A percentile compares a stretch with the other conserved stretches of the same genome.
Evolutionary conservation across 2,113 vertebrate genomes (phyloP).

Genomic region (Halcyon senegalensis): DNA sequence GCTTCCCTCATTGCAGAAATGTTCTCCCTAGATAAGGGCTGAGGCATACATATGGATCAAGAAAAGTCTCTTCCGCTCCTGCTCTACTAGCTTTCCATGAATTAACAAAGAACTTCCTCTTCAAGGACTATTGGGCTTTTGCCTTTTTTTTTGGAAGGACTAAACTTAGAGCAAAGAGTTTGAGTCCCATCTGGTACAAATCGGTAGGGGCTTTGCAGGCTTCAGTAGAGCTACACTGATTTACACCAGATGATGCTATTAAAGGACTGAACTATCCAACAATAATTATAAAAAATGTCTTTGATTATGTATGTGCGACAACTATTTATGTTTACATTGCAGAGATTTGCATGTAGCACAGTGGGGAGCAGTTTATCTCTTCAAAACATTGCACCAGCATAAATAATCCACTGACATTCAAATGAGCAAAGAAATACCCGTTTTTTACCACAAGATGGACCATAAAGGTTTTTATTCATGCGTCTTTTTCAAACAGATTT

Average conservation of each 20-base stretch:
- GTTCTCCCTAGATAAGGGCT: neutral
- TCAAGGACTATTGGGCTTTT: neutral
- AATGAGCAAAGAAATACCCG: conserved; percentile 58
- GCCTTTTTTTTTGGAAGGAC: neutral
- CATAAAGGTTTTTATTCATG: conserved; percentile 23
- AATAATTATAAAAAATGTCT: conserved; percentile 39
- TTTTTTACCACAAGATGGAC: conserved; percentile 60
- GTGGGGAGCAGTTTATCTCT: conserved; percentile 73
- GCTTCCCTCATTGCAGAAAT: neutral
- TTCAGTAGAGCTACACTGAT: conserved; percentile 33
- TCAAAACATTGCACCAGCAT: conserved; percentile 66
- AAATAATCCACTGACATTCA: conserved; percentile 66
- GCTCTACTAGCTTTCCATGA: neutral
- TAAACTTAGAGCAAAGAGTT: conserved; percentile 35
- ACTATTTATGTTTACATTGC: conserved; percentile 52
- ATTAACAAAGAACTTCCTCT: conserved; percentile 21
- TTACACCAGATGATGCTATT: conserved; percentile 55
- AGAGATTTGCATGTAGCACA: conserved; percentile 63
- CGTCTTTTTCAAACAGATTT: conserved; percentile 10
- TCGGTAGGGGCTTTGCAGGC: conserved; percentile 28
- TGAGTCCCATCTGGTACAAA: conserved; percentile 56
- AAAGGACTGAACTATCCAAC: conserved; percentile 26
- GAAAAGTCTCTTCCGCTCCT: neutral
- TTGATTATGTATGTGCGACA: conserved; percentile 48
- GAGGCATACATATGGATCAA: neutral